Conservation (phyloP, 1,140 invertebrate species). For the Bombus confusus region DNA sequence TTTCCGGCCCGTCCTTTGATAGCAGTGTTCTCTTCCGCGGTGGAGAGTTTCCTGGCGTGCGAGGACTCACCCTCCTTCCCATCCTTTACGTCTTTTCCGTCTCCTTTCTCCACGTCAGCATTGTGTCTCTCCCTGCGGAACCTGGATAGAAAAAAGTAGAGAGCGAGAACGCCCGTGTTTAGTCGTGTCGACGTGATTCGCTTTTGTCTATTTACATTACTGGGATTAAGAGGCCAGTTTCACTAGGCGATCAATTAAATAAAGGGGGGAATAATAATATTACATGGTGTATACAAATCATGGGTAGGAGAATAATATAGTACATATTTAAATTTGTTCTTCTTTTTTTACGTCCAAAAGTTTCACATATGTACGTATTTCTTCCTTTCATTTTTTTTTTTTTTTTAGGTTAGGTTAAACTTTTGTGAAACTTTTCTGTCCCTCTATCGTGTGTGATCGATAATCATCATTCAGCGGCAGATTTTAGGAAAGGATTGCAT, state of each 20-base stretch:
- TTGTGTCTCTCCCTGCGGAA: slow-evolving; percentile 80
- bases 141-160: slow-evolving; percentile 70
- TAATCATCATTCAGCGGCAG: neutral
- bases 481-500: neutral
- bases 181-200: slow-evolving; percentile 7
- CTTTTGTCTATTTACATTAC: slow-evolving; percentile 44
- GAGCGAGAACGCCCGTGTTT: slow-evolving; percentile 51
- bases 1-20: slow-evolving; percentile 85
- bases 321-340: neutral
- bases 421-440: slow-evolving; percentile 29
- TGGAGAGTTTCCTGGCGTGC: slow-evolving; percentile 85
- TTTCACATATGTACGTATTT: slow-evolving; percentile 17
- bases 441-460: slow-evolving; percentile 9
- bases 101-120: slow-evolving; percentile 86
- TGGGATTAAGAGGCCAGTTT: slow-evolving; percentile 60
- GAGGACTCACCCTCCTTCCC: slow-evolving; percentile 78
- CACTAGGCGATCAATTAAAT: slow-evolving; percentile 55
- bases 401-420: no score
- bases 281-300: slow-evolving; percentile 61
- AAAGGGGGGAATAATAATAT: slow-evolving; percentile 40
- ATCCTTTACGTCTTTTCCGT: slow-evolving; percentile 81
- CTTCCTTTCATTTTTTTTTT: neutral
- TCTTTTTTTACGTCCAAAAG: slow-evolving; percentile 2
- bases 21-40: slow-evolving; percentile 82
- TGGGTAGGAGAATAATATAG: slow-evolving; percentile 27